Evolutionary conservation across 2,888 invertebrate species (phyloP).

Genomic region (Drosophila mettleri): DNA sequence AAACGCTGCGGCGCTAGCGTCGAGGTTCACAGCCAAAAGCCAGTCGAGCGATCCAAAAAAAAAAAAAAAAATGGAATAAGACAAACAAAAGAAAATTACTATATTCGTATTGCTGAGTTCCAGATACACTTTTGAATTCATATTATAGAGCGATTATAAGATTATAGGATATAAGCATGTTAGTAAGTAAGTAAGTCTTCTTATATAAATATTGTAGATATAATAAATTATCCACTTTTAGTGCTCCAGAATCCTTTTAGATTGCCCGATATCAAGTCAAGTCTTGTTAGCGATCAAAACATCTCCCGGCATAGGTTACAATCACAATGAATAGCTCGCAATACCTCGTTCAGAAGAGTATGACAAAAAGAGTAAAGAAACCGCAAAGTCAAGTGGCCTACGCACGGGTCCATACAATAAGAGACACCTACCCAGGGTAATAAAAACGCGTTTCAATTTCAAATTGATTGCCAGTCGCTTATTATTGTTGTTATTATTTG

Average conservation of each 20-base stretch:
- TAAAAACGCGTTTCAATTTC: slow-evolving; percentile 77
- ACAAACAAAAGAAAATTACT: not conserved
- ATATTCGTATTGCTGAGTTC: not conserved
- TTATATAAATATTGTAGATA: no score
- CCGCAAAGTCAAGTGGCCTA: slow-evolving; percentile 61
- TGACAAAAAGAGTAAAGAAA: slow-evolving; percentile 15
- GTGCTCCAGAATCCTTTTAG: no score
- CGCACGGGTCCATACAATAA: slow-evolving; percentile 51
- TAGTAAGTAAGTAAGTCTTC: no score
- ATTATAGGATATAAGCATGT: not conserved
- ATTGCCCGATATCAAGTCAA: no score
- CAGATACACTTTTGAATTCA: not conserved
- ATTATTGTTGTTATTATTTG: slow-evolving; percentile 60
- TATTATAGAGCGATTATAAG: not conserved
- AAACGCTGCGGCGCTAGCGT: slow-evolving; percentile 34
- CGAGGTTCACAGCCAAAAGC: slow-evolving; percentile 34
- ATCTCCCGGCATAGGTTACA: not conserved
- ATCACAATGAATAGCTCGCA: no score
- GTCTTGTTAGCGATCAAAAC: not conserved
- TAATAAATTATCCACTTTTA: no score
- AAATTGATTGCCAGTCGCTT: slow-evolving; percentile 76
- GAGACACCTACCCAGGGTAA: slow-evolving; percentile 59
- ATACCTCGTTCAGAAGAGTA: not conserved
- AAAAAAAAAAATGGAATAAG: slow-evolving; percentile 12
- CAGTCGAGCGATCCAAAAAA: slow-evolving; percentile 21